Conservation (phyloP, 1,140 invertebrate genomes). For the Drosophila trapezifrons region DNA sequence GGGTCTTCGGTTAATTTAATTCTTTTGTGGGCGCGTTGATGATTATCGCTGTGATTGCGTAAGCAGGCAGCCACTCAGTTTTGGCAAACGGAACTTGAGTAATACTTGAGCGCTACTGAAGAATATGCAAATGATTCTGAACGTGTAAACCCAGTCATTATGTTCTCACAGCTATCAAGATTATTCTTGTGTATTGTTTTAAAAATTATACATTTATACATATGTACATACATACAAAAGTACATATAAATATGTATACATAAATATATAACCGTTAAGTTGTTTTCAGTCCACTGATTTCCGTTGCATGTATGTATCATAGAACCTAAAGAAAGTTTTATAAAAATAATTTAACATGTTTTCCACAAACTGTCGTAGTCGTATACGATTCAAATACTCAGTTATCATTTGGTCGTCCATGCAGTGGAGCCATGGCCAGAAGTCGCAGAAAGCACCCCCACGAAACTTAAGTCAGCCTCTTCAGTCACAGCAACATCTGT, state of each 20-base stretch:
- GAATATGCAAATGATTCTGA: slow-evolving; percentile 38
- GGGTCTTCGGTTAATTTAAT: slow-evolving; percentile 17
- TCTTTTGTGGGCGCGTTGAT: slow-evolving; percentile 42
- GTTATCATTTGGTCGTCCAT: slow-evolving; percentile 39
- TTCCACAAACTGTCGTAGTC: not conserved
- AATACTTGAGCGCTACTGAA: slow-evolving; percentile 13
- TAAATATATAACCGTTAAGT: not conserved
- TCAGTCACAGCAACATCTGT: slow-evolving; percentile 29
- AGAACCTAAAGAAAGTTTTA: not conserved
- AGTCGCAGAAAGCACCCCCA: slow-evolving; percentile 6
- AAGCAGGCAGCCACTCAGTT: slow-evolving; percentile 36
- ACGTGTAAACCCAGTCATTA: slow-evolving; percentile 7
- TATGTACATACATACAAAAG: not conserved
- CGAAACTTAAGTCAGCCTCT: slow-evolving; percentile 36
- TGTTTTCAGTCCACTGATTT: slow-evolving; percentile 2
- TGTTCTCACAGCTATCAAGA: slow-evolving; percentile 10
- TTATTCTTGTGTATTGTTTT: slow-evolving; percentile 2
- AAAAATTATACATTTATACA: not conserved
- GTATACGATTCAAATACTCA: slow-evolving; percentile 42
- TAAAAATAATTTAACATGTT: slow-evolving; percentile 2
- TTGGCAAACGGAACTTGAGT: slow-evolving; percentile 11
- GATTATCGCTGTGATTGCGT: slow-evolving; percentile 59
- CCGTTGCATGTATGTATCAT: not conserved
- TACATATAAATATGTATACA: not conserved
- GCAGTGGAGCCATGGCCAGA: slow-evolving; percentile 9